phyloP scores from a whole-genome alignment of 2,888 invertebrate species.

The Drepana falcataria region DNA sequence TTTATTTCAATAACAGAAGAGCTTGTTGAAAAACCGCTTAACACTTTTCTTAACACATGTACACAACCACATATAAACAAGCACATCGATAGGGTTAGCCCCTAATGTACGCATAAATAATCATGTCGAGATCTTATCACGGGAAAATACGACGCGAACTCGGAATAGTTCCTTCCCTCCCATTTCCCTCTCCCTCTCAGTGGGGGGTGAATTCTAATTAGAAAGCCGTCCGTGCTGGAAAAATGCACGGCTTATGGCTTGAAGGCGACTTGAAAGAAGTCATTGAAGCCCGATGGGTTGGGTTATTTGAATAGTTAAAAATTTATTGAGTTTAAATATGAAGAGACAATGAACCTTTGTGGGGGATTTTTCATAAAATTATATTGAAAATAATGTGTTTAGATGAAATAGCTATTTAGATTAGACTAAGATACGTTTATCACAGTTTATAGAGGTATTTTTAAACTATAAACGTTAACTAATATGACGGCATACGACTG shows the following conservation, averaged over 20 bases:
- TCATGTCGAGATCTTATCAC: slow-evolving; percentile 74
- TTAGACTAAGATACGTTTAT: too few species aligned
- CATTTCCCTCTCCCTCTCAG: slow-evolving; percentile 6
- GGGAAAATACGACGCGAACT: slow-evolving; percentile 67
- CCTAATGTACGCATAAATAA: slow-evolving; percentile 74
- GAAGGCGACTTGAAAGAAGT: not conserved
- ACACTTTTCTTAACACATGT: slow-evolving; percentile 32
- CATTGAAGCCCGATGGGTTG: not conserved
- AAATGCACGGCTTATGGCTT: slow-evolving; percentile 19
- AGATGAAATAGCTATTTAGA: too few species aligned
- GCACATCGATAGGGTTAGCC: slow-evolving; percentile 69
- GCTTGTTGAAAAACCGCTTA: slow-evolving; percentile 7
- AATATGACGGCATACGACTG: too few species aligned
- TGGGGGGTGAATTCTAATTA: slow-evolving; percentile 64
- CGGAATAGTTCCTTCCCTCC: slow-evolving; percentile 53
- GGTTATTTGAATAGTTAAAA: not conserved
- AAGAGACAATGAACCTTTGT: too few species aligned
- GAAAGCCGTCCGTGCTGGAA: slow-evolving; percentile 32
- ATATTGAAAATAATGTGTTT: too few species aligned
- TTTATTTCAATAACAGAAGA: too few species aligned
- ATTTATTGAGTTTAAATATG: too few species aligned
- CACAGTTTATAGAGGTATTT: too few species aligned
- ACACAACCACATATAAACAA: slow-evolving; percentile 61
- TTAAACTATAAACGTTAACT: too few species aligned
- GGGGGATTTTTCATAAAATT: too few species aligned